These are phyloP conservation scores for Spilogale gracilis DNA, from an alignment of 2,113 vertebrate genomes.

Conservation along the genomic window DNA sequence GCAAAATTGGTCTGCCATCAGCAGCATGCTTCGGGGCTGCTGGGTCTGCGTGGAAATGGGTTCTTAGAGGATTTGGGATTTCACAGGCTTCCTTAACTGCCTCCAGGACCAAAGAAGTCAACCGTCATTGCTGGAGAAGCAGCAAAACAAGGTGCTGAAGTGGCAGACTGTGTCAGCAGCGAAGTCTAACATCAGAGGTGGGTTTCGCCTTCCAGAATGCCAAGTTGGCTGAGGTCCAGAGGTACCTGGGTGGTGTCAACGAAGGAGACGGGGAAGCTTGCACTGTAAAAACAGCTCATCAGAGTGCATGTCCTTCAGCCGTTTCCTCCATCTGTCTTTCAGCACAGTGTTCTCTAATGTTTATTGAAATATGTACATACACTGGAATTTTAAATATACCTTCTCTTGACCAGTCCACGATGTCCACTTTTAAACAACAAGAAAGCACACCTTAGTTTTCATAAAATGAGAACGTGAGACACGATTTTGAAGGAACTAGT, in stretches of 20 bases:
- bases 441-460: background rate
- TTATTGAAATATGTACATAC: background rate
- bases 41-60: background rate
- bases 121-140: background rate
- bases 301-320: background rate
- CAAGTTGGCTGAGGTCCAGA: background rate
- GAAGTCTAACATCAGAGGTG: background rate
- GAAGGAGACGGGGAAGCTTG: fast-evolving
- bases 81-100: too few species aligned
- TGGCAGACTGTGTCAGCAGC: background rate
- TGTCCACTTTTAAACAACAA: background rate
- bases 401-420: background rate
- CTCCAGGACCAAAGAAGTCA: background rate
- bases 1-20: background rate
- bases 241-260: background rate
- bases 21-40: background rate
- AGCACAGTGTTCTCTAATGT: background rate
- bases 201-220: background rate
- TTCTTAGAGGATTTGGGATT: too few species aligned
- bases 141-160: background rate
- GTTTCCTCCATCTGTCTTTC: background rate
- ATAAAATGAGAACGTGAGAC: background rate
- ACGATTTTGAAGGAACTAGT: fast-evolving
- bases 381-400: background rate
- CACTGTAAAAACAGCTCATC: background rate